Base-by-base conservation (phyloP, 2,888 invertebrate species). In the Boloria selene region DNA sequence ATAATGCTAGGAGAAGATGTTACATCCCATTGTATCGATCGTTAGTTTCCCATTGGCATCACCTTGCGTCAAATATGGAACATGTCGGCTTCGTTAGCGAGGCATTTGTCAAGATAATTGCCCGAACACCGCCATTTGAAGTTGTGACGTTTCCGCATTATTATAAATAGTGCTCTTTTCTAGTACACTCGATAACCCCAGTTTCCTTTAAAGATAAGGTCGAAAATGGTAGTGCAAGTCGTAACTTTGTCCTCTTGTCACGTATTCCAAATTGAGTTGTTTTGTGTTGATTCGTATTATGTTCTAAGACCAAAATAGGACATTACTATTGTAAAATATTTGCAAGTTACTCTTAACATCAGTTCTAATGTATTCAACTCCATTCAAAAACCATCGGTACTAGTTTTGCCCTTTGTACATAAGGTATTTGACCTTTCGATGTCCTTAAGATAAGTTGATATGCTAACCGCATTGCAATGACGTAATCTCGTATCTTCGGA, bases 21-120 rank as follows among this genome's bases (percentile, higher is more conserved):
- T 74, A 76, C 72, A 77, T 71, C 70, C 73, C 74, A 79, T 83
- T 84, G 83, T 84, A 76, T 74, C 75, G 79, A 82, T 87, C 83
- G 83, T 87, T 86, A 87, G 81, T 83, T 84, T 80, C 80, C 83
- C 83, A 85, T 87, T 84, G 78, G 77, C 77, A 79, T 84, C 83
- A 83, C 79, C 79, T 79, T 79, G 77, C 76, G 79, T 83, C 79
- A 77, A 80, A 82, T 75, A 82, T 79, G 82, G 79, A 77, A 78
- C 75, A 74, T 77, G 81, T 81, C 82, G 81, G 75, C 81, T 87
- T 88, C 88, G 85, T 88, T 89, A 89, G 87, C 78, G 72, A 79
- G 81, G 82, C 85, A 88, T 90, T 90, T 88, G 88, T 88, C 86
- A 87, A 86, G 85, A 87, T 87, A 88, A 88, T 88, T 87, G 86